Percentiles rank a stretch among this genome's conserved stretches.
phyloP scores from a whole-genome alignment of 2,113 vertebrate genomes.

The Esox niger region DNA sequence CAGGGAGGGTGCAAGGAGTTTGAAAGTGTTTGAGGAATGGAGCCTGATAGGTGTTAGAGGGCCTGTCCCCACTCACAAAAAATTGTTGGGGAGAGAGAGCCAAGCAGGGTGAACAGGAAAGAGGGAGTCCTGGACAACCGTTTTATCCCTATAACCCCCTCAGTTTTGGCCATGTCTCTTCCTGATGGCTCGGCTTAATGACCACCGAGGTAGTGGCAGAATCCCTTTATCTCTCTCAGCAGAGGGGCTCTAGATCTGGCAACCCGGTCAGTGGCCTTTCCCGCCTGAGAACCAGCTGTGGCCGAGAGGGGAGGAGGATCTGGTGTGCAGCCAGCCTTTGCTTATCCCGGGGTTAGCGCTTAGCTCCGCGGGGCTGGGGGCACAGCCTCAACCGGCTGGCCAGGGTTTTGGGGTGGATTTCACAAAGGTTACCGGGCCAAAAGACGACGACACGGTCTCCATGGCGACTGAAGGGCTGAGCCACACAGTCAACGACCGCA shows the following conservation, averaged over 20 bases:
- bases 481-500: slow-evolving; percentile 36
- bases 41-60: not conserved
- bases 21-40: not conserved
- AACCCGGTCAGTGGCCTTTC: not conserved
- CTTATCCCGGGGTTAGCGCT: slow-evolving; percentile 15
- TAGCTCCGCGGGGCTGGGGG: not conserved
- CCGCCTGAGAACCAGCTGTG: not conserved
- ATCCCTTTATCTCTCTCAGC: slow-evolving; percentile 27
- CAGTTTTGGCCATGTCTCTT: not conserved
- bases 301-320: not conserved
- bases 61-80: no score
- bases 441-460: slow-evolving; percentile 30
- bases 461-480: slow-evolving; percentile 38
- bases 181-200: slow-evolving; percentile 4
- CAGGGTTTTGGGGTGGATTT: not conserved
- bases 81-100: not conserved
- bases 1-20: not conserved
- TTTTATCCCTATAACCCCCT: not conserved
- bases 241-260: not conserved
- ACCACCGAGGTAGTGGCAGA: slow-evolving; percentile 2
- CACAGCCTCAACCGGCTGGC: no score
- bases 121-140: not conserved
- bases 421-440: slow-evolving; percentile 21
- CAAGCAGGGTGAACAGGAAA: not conserved
- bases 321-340: slow-evolving; percentile 26